Evolutionary conservation across 2,113 vertebrate genomes (phyloP).

Genomic region (Sorex araneus): DNA sequence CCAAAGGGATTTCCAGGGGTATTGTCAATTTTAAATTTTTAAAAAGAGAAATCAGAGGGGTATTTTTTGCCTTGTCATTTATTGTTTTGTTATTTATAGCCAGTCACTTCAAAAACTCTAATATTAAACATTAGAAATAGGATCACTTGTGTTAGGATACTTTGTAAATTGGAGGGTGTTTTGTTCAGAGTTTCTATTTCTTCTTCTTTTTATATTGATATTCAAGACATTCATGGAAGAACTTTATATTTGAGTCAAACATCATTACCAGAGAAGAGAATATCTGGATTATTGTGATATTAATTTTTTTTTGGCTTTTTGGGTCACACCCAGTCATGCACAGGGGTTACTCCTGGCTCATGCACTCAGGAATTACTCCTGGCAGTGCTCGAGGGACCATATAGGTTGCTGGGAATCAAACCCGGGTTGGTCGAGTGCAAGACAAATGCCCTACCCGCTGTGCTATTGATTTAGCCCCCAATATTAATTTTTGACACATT

Average conservation of each 20-base stretch:
- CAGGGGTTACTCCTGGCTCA: too few relatives aligned
- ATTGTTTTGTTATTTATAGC: background rate
- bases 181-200: accelerated
- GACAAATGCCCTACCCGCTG: too few relatives aligned
- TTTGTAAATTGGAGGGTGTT: background rate
- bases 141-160: background rate
- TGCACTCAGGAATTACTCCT: too few relatives aligned
- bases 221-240: background rate
- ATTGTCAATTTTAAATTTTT: background rate
- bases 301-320: too few relatives aligned
- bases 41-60: too few relatives aligned
- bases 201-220: background rate
- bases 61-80: too few relatives aligned
- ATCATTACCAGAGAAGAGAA: background rate
- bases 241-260: background rate
- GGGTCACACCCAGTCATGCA: too few relatives aligned
- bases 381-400: too few relatives aligned
- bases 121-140: background rate
- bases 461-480: too few relatives aligned
- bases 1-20: background rate
- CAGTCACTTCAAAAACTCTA: constrained; percentile 10
- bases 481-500: background rate
- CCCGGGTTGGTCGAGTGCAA: too few relatives aligned
- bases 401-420: too few relatives aligned
- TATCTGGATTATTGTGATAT: background rate